Evolutionary conservation across 1,140 invertebrate species (phyloP).

Genomic region (Conus ventricosus): DNA sequence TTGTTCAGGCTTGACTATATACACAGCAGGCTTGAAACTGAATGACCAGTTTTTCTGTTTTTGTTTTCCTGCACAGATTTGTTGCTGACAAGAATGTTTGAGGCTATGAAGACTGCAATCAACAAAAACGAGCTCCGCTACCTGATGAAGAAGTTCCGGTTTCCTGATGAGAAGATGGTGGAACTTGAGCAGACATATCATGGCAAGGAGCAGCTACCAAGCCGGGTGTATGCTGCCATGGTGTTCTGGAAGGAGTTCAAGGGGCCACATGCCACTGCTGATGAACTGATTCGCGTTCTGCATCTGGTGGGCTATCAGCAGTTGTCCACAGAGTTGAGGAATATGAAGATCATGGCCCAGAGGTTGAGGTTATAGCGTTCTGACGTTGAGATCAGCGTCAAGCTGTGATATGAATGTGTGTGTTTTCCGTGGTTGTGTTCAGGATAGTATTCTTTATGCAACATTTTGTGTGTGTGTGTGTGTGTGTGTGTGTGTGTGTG

Average conservation of each 20-base stretch:
- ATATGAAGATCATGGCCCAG: slow-evolving; percentile 69
- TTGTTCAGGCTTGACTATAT: too few species aligned
- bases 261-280: slow-evolving; percentile 62
- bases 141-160: slow-evolving; percentile 69
- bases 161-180: slow-evolving; percentile 64
- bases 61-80: slow-evolving; percentile 57
- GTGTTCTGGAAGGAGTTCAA: slow-evolving; percentile 65
- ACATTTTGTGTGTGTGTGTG: not conserved
- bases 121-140: slow-evolving; percentile 69
- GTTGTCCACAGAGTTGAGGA: slow-evolving; percentile 59
- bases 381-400: not conserved
- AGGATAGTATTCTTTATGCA: not conserved
- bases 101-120: slow-evolving; percentile 59
- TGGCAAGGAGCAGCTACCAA: slow-evolving; percentile 67
- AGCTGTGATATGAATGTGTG: not conserved
- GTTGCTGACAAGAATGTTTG: slow-evolving; percentile 67
- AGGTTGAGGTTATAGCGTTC: slow-evolving; percentile 54
- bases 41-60: too few species aligned
- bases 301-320: slow-evolving; percentile 68
- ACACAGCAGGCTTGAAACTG: too few species aligned
- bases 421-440: not conserved
- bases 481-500: slow-evolving; percentile 15
- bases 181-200: slow-evolving; percentile 67
- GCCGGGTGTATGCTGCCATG: slow-evolving; percentile 62
- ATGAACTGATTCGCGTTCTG: slow-evolving; percentile 68